Conservation (phyloP, 1,140 invertebrate species). For the Eriosoma lanigerum region DNA sequence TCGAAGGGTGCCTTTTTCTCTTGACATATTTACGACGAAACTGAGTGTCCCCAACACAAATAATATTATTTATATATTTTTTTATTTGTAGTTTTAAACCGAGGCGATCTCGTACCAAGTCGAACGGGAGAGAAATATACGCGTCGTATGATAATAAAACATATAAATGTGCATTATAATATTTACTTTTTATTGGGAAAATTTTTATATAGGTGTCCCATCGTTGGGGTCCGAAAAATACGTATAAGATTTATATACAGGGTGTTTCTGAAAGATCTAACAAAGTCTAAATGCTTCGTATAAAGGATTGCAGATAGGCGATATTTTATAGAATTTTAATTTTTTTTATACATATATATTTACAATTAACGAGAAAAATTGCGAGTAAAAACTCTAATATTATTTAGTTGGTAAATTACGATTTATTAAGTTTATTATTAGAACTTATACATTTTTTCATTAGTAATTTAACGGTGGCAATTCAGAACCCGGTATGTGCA, state of each 20-base stretch:
- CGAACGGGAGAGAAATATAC: conserved; percentile 42
- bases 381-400: too few species aligned
- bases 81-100: conserved; percentile 47
- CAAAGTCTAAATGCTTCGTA: too few species aligned
- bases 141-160: conserved; percentile 14
- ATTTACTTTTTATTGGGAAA: conserved; percentile 42
- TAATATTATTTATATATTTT: conserved; percentile 49
- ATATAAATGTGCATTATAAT: conserved; percentile 28
- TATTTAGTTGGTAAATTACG: too few species aligned
- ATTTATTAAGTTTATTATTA: too few species aligned
- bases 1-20: conserved; percentile 47
- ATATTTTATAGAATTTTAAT: too few species aligned
- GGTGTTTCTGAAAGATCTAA: too few species aligned
- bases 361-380: too few species aligned
- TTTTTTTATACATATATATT: too few species aligned
- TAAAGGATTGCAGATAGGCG: too few species aligned
- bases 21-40: conserved; percentile 51
- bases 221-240: background rate
- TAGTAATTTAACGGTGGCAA: too few species aligned
- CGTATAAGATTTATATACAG: background rate
- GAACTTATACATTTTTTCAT: too few species aligned
- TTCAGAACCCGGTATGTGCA: background rate
- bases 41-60: conserved; percentile 50
- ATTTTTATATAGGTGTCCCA: conserved; percentile 17
- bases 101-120: conserved; percentile 18